Base-by-base conservation (phyloP, 2,113 vertebrate genomes). In the Hippoglossus stenolepis region DNA sequence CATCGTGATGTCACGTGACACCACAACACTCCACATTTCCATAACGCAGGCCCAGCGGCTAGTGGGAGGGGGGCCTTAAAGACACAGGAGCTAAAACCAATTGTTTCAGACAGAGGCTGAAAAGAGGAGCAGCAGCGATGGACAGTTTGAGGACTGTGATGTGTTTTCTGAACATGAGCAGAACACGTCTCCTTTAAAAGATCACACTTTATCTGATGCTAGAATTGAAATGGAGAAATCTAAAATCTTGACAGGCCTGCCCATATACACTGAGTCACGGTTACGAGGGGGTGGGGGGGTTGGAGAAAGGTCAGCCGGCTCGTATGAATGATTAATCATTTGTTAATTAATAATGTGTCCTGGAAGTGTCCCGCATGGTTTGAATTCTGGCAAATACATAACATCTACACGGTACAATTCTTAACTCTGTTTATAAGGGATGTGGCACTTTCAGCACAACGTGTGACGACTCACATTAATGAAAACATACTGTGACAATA, bases 401-500 rank as follows among this genome's bases (percentile, higher is more conserved):
- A 85, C 71, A 79, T 75, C 68, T 72, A 77, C 51, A 68, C 28
- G 43, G 43, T 69, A 77, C 5, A 43, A 68, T 58, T 56, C 15
- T 31, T 43, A 62, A 65, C 65, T 67, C 40, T 18, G 13, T 70
- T 71, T 20, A 65, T 73, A 35, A 62, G 45, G 64, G 64, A 75
- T 70, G 80, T 54, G 58, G n/a, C 57, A 73, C 74, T 73, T 75
- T 64, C 43, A 77, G 64, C 70, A 69, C 62, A 56, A 74, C 53
- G 54, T 7, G 47, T 51, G 47, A 51, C 5, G 47, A n/a, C 23
- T 65, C 40, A 79, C 35, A 75, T 63, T 12, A 65, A 77, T 73
- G 60, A 73, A 75, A 56, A 73, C 53, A 56, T 45, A 75, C 28
- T 9, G 54, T 15, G 23, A 76, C 58, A 75, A 31, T 31, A 76